Evolutionary conservation across 1,140 invertebrate species (phyloP), one percentile per base, ranked within the genome.

Genomic region (Maniola jurtina): DNA sequence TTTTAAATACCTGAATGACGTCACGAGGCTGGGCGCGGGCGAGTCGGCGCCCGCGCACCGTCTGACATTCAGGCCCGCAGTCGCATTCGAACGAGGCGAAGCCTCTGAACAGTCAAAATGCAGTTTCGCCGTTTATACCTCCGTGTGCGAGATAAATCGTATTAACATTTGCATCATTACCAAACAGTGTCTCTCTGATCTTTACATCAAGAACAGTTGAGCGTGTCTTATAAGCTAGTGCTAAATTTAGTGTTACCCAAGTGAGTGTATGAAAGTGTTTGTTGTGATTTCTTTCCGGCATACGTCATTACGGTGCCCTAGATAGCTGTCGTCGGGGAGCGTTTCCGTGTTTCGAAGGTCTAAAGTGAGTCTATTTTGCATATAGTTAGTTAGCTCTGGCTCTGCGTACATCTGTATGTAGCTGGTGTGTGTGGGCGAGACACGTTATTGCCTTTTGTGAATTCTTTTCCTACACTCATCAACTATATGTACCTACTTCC

Each of bases 1-100:
- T 90, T 88, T 88, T 90, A 84, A 90, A 90, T 90, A 86, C 86
- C 84, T 72, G 56, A 65, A 77, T 90, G 88, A 90, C 88, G 88
- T 90, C 86, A 90, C 80, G 75, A 68, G 67, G 73, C 73, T 87
- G 84, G 87, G 86, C 81, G 84, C 83, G 83, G 83, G 83, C 79
- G 78, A 77, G 64, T 73, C 80, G 71, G 78, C 84, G 87, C 83
- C 66, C 74, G 84, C 82, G 84, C 86, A 81, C 71, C 77, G 70
- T 54, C 78, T 82, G 79, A 84, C 84, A 88, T 82, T 85, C 77
- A 77, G 71, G 74, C 48, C 71, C 84, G 77, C 81, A 81, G 76
- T 80, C 83, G 79, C 77, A 74, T 76, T 71, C 76, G 74, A 82
- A 78, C 76, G 84, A 84, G 86, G 86, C 81, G 76, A 82, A 75